Base-by-base conservation (phyloP, 2,888 invertebrate species). In the Dryocosmus kuriphilus region DNA sequence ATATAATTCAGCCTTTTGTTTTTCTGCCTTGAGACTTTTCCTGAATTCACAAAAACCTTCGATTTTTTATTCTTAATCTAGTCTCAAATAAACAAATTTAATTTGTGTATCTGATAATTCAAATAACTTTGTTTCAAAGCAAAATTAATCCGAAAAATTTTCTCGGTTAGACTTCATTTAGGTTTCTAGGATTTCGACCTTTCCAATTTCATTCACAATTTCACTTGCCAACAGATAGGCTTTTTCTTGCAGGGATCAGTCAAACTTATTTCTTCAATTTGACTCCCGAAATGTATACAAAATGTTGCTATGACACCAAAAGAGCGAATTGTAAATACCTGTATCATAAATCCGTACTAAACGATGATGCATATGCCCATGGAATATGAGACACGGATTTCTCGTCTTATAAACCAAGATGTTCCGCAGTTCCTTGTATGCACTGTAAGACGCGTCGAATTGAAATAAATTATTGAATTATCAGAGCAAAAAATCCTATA, bases 301-400 rank as follows among this genome's bases (percentile, higher is more conserved):
- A 57, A 57, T 57, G 22, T 57, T n/a, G n/a, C 57, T 57, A n/a
- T 57, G 22, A 22, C 16, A 57, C n/a, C 16, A 22, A 57, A 57
- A 24, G 22, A 22, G 4, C n/a, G 1, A 22, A 24, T 57, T 22
- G n/a, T 57, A 22, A 57, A 24, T 24, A 38, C n/a, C 22, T 57
- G 57, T 22, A 7, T n/a, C 57, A 57, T 57, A 57, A 57, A 57
- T 57, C 16, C 57, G 57, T 24, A 57, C 57, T n/a, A 57, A n/a
- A n/a, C 57, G 9, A 5, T 9, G 7, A n/a, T 7, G 8, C 9
- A 57, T 22, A 24, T 57, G 57, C 22, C 22, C 57, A n/a, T 57
- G 22, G 57, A 57, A 57, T 22, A 57, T 57, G 57, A 57, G 22
- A 57, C 57, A 57, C 57, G n/a, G 57, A 57, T 57, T 22, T 57